Conservation (phyloP, 2,888 invertebrate genomes). For the Auanema sp. region DNA sequence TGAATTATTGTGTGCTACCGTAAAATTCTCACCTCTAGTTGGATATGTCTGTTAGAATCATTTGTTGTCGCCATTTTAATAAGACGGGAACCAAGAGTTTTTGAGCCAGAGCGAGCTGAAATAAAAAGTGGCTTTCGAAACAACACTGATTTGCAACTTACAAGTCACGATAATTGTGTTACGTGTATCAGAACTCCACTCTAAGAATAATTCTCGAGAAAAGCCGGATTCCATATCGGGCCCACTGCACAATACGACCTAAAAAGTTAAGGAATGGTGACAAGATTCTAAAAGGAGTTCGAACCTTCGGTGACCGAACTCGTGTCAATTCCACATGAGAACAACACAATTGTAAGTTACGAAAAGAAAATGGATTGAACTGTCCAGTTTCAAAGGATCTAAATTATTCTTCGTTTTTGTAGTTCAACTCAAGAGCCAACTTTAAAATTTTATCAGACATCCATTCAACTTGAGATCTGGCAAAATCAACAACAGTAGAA, state of each 20-base stretch:
- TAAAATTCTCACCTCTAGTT: slow-evolving; percentile 22
- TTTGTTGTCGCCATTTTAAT: slow-evolving; percentile 59
- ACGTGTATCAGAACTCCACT: slow-evolving; percentile 87
- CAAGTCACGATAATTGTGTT: slow-evolving; percentile 91
- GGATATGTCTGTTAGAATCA: slow-evolving; percentile 13
- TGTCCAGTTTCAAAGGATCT: slow-evolving; percentile 64
- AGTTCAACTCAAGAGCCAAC: slow-evolving; percentile 15
- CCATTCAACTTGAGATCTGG: slow-evolving; percentile 89
- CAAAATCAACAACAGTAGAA: slow-evolving; percentile 97
- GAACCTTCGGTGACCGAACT: slow-evolving; percentile 83
- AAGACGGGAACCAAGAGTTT: slow-evolving; percentile 69
- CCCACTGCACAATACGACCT: slow-evolving; percentile 85
- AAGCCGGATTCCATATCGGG: slow-evolving; percentile 94
- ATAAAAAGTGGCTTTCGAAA: background rate
- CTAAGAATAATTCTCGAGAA: slow-evolving; percentile 87
- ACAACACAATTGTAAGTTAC: slow-evolving; percentile 88
- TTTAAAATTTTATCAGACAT: slow-evolving; percentile 98
- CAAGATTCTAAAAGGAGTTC: background rate
- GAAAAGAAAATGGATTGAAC: slow-evolving; percentile 87
- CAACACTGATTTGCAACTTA: slow-evolving; percentile 11
- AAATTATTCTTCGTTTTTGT: background rate
- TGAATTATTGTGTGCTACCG: slow-evolving; percentile 2
- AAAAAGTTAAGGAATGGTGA: background rate
- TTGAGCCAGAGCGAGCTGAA: slow-evolving; percentile 70
- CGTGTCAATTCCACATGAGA: slow-evolving; percentile 78